Conservation (phyloP, 2,113 vertebrate species). For the Eulemur rufifrons region DNA sequence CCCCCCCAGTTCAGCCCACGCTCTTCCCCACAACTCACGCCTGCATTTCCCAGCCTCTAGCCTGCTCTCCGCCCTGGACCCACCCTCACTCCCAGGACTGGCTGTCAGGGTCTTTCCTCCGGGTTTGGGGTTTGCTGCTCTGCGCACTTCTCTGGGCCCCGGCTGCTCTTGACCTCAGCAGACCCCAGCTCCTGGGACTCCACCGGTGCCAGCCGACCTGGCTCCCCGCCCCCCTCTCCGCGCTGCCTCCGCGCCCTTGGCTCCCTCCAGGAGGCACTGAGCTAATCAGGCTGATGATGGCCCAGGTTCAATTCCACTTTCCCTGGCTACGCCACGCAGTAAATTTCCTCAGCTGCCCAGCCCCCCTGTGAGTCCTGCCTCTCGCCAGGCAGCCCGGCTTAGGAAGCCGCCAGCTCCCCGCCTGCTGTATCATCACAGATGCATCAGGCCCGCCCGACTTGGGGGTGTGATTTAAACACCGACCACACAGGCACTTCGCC, state of each 20-base stretch:
- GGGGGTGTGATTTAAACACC: not conserved
- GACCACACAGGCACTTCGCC: not conserved
- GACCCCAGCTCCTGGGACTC: not conserved
- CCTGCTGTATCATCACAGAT: conserved; percentile 19
- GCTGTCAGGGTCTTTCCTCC: not conserved
- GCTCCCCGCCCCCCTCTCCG: not conserved
- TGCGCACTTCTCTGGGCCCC: not conserved
- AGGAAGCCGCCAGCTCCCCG: not conserved
- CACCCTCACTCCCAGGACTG: too few relatives aligned
- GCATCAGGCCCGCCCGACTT: conserved; percentile 13
- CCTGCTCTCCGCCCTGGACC: not conserved
- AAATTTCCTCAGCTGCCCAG: conserved; percentile 66
- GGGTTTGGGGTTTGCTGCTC: not conserved
- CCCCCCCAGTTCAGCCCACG: not conserved
- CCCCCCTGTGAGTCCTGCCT: conserved; percentile 61
- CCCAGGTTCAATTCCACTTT: conserved; percentile 50
- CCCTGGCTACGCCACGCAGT: conserved; percentile 27
- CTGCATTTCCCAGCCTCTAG: not conserved
- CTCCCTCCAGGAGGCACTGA: conserved; percentile 50
- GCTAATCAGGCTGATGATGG: conserved; percentile 76
- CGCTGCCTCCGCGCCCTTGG: not conserved
- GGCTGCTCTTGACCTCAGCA: conserved; percentile 30
- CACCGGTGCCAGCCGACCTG: not conserved
- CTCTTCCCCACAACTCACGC: rapidly evolving
- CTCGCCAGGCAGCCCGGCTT: conserved; percentile 19